Base-by-base conservation (phyloP, 2,888 invertebrate genomes). In the Melangyna quadrimaculata region DNA sequence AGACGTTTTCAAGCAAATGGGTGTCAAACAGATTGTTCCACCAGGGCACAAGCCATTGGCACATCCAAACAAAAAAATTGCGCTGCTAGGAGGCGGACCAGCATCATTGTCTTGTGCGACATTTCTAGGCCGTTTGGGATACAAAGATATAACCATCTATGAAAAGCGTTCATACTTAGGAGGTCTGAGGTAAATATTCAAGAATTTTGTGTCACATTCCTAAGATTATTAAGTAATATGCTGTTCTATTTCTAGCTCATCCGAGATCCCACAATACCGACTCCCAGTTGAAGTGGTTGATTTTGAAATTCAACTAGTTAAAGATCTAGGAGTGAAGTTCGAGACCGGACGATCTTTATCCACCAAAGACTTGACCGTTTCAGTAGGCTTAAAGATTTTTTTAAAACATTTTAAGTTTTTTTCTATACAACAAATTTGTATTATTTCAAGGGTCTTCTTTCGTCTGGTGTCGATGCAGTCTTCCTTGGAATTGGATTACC, bases 201-300 rank as follows among this genome's bases (percentile, higher is more conserved):
- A 5, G 14, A 19, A 32, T 24, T 10, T 14, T 1, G 19, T 27
- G 40, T 10, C 5, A 65, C 1, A 48, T 32, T 14, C 24, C 29
- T 3, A 17, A n/a, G 9, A 12, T n/a, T 17, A 2, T 17, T 3
- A 43, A 17, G n/a, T 0, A n/a, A n/a, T n/a, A 1, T 8, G 22
- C 8, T 61, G 14, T 65, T 40, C 1, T 32, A 24, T 17, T 51
- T 40, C 2, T 90, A 98, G 99, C 90, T 95, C 98, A 0, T 94
- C 98, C 0, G 99, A 99, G 93, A 99, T 99, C 88, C 99, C 99
- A 0, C 98, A 99, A 91, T 99, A 98, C 91, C 96, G 99, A 51
- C 93, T 99, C 29, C 99, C 99, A 0, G 96, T 95, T 89, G 95
- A 96, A 86, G 98, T 97, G 1, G 98, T 99, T 0, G 95, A 97